Base-by-base conservation (phyloP, 2,113 vertebrate species). In the Pteropus alecto region DNA sequence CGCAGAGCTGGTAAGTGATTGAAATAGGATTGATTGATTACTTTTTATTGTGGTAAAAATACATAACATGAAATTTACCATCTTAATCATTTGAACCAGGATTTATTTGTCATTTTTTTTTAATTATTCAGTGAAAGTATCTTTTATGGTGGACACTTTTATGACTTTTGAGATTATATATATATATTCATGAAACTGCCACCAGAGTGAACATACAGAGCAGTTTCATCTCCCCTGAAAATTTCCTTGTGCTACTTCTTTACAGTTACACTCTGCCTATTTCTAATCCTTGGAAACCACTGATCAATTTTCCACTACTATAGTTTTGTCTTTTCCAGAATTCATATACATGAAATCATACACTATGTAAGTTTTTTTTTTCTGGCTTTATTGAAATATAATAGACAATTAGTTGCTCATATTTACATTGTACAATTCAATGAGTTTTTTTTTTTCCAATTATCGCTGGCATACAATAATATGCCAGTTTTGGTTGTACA, bases 1-100 rank as follows among this genome's bases (percentile, higher is more conserved):
- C 56, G 94, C 24, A 87, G 48, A 87, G 16, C 10, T 82, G 19
- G 12, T 46, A 89, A 97, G 78, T 86, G 61, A 94, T 78, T 87
- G 16, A 88, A 92, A 18, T 6, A 63, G 56, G 41, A 58, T 46
- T 16, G 43, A 89, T 61, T 68, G 11, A 56, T 58, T 79, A 30
- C 38, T 87, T 89, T 68, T 88, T 74, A 76, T 81, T 93, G 46
- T 33, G 30, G 12, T 67, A 85, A 82, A 79, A 54, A 88, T 82
- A 41, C 0, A n/a, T 54, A 68, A 88, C 21, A 51, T 84, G 93
- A 82, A 91, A 81, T 84, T 84, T 68, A 43, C 28, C 38, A 63
- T 93, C 46, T 91, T 73, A 79, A 60, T 33, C 30, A 93, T n/a
- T 73, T 93, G n/a, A 35, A 81, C 14, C 1, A 79, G 8, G 28